Evolutionary conservation across 1,140 invertebrate genomes (phyloP).

Genomic region (Hyles euphorbiae): DNA sequence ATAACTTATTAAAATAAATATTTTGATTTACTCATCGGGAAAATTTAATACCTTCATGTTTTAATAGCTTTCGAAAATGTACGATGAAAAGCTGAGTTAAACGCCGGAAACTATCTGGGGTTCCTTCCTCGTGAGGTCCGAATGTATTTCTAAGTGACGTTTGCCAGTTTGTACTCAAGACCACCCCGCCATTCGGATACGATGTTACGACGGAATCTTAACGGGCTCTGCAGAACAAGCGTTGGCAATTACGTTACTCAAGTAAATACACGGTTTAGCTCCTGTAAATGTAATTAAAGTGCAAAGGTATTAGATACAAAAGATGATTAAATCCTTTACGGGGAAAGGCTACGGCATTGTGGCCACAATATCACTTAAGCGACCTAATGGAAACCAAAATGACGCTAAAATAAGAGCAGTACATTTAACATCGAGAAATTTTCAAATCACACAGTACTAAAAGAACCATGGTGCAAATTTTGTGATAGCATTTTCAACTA

Average conservation of each 20-base stretch:
- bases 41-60: conserved; percentile 11
- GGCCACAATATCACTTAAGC: too few relatives aligned
- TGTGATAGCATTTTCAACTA: too few relatives aligned
- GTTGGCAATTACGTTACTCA: conserved; percentile 20
- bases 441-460: too few relatives aligned
- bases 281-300: conserved; percentile 9
- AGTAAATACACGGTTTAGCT: conserved; percentile 9
- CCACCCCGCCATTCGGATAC: conserved; percentile 3
- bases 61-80: conserved; percentile 6
- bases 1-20: too few relatives aligned
- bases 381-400: too few relatives aligned
- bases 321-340: background rate
- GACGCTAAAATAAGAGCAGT: too few relatives aligned
- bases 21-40: background rate
- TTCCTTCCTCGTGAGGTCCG: conserved; percentile 4
- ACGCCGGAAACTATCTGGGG: conserved; percentile 7
- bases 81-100: conserved; percentile 1
- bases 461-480: too few relatives aligned
- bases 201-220: conserved; percentile 8
- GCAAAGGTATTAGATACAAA: conserved; percentile 5
- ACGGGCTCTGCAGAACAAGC: conserved; percentile 33
- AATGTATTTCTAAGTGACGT: background rate
- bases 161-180: conserved; percentile 2
- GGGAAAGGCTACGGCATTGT: too few relatives aligned
- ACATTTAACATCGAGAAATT: too few relatives aligned